Evolutionary conservation across 53 echinoderm and acorn worm species (phyloP), one percentile per base, ranked within the genome.

Genomic region (Echinometra lucunter): DNA sequence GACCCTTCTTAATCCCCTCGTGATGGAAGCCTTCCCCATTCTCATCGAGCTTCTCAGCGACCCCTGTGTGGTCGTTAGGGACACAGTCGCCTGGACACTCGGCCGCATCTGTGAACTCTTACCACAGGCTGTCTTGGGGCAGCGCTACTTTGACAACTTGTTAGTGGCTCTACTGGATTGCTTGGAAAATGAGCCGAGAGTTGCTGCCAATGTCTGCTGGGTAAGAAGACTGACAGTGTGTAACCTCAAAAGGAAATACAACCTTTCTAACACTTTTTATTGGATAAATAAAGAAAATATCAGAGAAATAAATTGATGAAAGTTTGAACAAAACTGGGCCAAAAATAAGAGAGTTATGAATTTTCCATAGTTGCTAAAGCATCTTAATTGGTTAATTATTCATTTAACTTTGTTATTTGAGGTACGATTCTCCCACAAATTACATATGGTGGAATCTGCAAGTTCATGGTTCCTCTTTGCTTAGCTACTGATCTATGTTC

Each of bases 131-230:
- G 96, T 98, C 37, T 92, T 99, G 37, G 94, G 74, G 19, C 95
- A 95, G 56, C 83, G 89, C 2, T 88, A 97, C 95, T 97, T 99
- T 94, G 96, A 95, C 4, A 37, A 42, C 6, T 82, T 99, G 56
- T 91, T 99, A 28, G 74, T 94, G 25, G 97, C 97, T 21, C 95
- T 99, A 8, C 95, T 96, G 32, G 49, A 66, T 34, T 96, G 97
- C 87, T 85, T 98, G 55, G 95, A 66, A 27, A 96, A 97, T 11
- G 99, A 99, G 94, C 99, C 99, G 1, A 93, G 99, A 83, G 99
- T 99, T 11, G 98, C 99, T 30, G 99, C 99, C 44, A 99, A 99
- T 90, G 97, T 99, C 28, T 99, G 99, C 92, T 99, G 99, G 99
- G 99, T 99, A 88, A 96, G 98, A 90, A 75, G 28, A 57, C 18